These are phyloP conservation scores for Pogonocherus hispidulus DNA, from an alignment of 2,888 invertebrate genomes.

Conservation along the genomic window DNA sequence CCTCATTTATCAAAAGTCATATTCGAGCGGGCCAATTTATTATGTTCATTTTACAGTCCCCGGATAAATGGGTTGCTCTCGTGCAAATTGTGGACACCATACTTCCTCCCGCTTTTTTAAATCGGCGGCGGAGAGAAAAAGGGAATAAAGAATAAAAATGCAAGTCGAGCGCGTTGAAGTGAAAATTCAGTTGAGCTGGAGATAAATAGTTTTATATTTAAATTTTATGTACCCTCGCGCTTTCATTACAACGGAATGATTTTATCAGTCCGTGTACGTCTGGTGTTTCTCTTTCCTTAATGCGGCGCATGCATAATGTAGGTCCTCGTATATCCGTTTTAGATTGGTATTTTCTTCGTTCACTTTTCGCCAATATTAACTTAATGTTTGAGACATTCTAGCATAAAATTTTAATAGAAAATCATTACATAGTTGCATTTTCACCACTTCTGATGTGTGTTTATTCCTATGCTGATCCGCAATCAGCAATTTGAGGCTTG, in stretches of 20 bases:
- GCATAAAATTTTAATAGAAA: too few relatives aligned
- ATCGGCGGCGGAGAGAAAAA: not conserved
- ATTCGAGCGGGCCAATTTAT: conserved; percentile 31
- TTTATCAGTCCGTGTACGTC: conserved; percentile 35
- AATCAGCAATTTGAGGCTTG: too few relatives aligned
- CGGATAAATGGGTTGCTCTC: conserved; percentile 24
- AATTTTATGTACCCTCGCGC: conserved; percentile 43
- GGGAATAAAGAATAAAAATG: conserved; percentile 14
- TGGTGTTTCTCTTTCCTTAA: conserved; percentile 19
- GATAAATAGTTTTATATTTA: conserved; percentile 38
- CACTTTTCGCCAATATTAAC: not conserved
- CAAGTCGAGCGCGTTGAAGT: conserved; percentile 23
- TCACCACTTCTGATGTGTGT: too few relatives aligned
- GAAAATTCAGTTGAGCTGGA: conserved; percentile 20
- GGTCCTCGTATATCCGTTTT: not conserved
- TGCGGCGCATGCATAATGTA: conserved; percentile 2
- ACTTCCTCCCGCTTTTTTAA: conserved; percentile 22
- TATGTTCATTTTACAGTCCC: conserved; percentile 24
- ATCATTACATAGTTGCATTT: too few relatives aligned
- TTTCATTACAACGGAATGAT: conserved; percentile 36
- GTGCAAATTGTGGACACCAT: conserved; percentile 28
- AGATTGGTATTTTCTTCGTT: conserved; percentile 5
- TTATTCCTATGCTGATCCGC: too few relatives aligned
- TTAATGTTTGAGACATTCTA: too few relatives aligned
- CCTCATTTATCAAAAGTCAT: conserved; percentile 35